Evolutionary conservation across 2,888 invertebrate genomes (phyloP).

Genomic region (Eupithecia pulchellata): DNA sequence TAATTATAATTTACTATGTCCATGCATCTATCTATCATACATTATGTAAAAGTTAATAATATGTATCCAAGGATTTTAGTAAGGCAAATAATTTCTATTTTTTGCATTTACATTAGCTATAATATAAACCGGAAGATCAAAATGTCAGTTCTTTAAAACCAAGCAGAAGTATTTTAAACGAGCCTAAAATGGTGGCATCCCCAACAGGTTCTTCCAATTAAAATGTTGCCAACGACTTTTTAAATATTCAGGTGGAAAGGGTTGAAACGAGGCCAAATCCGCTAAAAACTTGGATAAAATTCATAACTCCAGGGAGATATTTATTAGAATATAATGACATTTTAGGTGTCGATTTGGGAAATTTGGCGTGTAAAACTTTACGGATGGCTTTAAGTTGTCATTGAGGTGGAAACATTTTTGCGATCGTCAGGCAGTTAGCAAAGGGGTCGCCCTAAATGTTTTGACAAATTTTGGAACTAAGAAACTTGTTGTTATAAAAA

Average conservation of each 20-base stretch:
- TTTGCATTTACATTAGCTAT: not conserved
- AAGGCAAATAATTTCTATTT: not conserved
- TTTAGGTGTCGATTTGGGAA: constrained; percentile 82
- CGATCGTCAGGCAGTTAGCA: constrained; percentile 1
- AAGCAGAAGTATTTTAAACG: not conserved
- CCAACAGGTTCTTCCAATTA: constrained; percentile 80
- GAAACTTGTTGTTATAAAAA: not conserved
- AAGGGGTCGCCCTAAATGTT: not conserved
- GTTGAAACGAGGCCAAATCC: constrained; percentile 67
- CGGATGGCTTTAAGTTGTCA: constrained; percentile 62
- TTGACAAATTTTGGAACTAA: not conserved
- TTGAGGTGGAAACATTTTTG: constrained; percentile 28
- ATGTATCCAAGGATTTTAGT: too few relatives aligned
- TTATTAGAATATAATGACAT: constrained; percentile 81
- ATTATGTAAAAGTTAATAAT: too few relatives aligned
- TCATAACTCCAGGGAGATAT: constrained; percentile 74
- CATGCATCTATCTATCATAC: too few relatives aligned
- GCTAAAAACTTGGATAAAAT: constrained; percentile 74
- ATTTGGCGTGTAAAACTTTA: constrained; percentile 66
- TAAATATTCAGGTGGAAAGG: constrained; percentile 82
- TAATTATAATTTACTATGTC: too few relatives aligned
- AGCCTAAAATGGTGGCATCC: constrained; percentile 15
- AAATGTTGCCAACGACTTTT: constrained; percentile 84
- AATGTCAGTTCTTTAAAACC: not conserved
- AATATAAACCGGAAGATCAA: not conserved